Evolutionary conservation across 2,797 vertebrate species (phyloP), one percentile per base, ranked within the genome.

Genomic region (Cryptoblepharus egeriae): DNA sequence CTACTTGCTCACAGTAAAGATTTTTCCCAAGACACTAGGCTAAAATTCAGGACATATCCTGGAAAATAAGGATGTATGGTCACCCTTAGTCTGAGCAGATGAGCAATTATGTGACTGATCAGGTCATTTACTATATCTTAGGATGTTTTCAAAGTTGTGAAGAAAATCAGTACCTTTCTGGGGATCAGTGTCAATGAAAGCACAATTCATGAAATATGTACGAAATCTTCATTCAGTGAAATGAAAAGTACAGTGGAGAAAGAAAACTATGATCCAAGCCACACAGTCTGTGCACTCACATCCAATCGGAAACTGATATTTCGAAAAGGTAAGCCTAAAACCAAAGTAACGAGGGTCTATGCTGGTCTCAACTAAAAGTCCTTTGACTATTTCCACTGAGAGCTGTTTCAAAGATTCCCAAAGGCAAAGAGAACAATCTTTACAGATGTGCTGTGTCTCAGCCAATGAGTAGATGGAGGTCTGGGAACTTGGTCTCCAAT

Each of bases 161-260:
- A 85, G 82, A 67, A 91, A 75, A 93, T 95, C 0, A 61, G 80
- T 28, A 10, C 77, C 42, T 95, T 94, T 71, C 89, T 96, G 3
- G 82, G 52, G 24, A 79, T 95, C 64, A 90, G 81, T 0, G 0
- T 93, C 72, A 93, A 39, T 7, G 92, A 96, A 12, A 82, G 39
- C 0, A 88, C 93, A 1, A 91, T 96, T 28, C 80, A 86, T 67
- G 89, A 94, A 7, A 93, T 96, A 84, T 92, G 93, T 64, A 55
- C 42, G 69, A 95, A 92, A 69, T 93, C 92, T 0, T 95, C 95
- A 0, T 96, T 96, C 89, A 92, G 78, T 13, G 92, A 94, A 88
- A 96, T 96, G 96, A 96, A 96, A 87, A 93, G 2, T 0, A 88
- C 92, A 1, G 85, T 90, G 1, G 88, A 92, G 26, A 95, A 94